Evolutionary conservation across 1,140 invertebrate genomes (phyloP), one percentile per base, ranked within the genome.

Genomic region (Antheraea mylitta): DNA sequence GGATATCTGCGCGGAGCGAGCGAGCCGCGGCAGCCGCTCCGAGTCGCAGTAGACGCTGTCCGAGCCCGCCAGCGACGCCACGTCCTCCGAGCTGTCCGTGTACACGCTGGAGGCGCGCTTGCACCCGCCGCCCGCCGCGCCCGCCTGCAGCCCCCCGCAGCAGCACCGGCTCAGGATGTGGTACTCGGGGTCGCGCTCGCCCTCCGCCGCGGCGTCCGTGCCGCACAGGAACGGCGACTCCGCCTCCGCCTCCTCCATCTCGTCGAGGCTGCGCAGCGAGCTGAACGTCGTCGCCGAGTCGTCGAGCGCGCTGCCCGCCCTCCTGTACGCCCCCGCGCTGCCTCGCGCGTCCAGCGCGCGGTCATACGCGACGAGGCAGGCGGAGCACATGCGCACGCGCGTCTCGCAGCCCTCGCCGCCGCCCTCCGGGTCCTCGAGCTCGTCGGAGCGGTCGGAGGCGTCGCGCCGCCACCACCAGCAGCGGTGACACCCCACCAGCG

Each of bases 71-170:
- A 97, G 89, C 78, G 96, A 96, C 8, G 96, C 96, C 18, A 97
- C 95, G 83, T 97, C 97, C 83, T 97, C 97, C 11, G 95, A 96
- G 75, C 96, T 97, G 79, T 97, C 97, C 0, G 96, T 97, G 86
- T 97, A 97, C 59, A 97, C 96, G 66, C 96, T 97, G 38, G 96
- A 96, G 7, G 96, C 96, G 30, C 96, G 93, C 83, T 96, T 96
- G 70, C 78, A 75, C 78, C 45, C 58, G 58, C 63, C 38, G 68
- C 85, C 82, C 66, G 13, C 59, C 64, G 68, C 64, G 68, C 71
- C 18, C 36, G 71, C 22, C n/a, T 19, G 48, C 18, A 18, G 10
- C 58, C 45, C 64, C 18, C 42, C 78, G 77, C 86, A 90, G 78
- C 83, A 88, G 76, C 82, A 87, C 48, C 74, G 64, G 64, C 71